These are phyloP conservation scores for Macrocentrus cingulum DNA, from an alignment of 1,140 invertebrate genomes.

Conservation along the genomic window DNA sequence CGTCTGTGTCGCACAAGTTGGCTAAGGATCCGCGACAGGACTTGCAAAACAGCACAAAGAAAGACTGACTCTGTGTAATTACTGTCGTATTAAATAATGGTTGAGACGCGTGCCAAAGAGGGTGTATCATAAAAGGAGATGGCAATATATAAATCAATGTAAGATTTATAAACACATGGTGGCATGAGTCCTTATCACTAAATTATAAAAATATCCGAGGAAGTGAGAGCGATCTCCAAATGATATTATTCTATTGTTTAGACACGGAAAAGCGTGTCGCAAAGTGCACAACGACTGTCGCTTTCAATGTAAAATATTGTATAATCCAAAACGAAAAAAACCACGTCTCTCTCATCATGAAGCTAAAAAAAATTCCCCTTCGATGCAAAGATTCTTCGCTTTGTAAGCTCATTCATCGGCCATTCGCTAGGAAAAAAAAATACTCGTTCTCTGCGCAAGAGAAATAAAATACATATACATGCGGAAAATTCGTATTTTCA, in stretches of 20 bases:
- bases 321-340: constrained; percentile 29
- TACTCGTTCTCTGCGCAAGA: no score
- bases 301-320: constrained; percentile 58
- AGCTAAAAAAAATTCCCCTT: not conserved
- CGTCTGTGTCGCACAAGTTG: not conserved
- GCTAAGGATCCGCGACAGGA: not conserved
- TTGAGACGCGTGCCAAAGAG: no score
- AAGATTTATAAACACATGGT: no score
- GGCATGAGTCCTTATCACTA: no score
- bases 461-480: not conserved
- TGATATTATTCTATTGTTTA: no score
- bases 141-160: no score
- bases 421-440: no score
- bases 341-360: not conserved
- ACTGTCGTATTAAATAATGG: not conserved
- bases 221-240: not conserved
- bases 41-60: not conserved
- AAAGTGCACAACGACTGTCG: constrained; percentile 47
- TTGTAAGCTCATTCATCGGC: not conserved
- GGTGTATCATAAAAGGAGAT: no score
- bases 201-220: no score
- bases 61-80: constrained; percentile 1
- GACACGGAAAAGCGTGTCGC: constrained; percentile 23
- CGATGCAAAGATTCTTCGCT: not conserved
- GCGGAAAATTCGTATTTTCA: no score